Evolutionary conservation across 2,797 vertebrate species (phyloP), one percentile per base, ranked within the genome.

Genomic region (Geotria australis): DNA sequence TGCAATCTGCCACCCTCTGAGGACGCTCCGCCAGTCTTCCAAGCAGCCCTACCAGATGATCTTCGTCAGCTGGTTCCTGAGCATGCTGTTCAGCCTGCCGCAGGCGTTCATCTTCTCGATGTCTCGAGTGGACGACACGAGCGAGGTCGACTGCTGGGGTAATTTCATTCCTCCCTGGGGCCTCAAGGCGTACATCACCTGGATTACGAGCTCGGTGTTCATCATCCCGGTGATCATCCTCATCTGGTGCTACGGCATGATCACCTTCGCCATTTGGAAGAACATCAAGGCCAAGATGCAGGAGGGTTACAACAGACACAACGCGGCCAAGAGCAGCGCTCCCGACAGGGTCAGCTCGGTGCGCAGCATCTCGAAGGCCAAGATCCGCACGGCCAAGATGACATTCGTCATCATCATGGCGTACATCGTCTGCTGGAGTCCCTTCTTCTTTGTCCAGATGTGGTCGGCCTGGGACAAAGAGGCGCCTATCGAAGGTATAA

Each of bases 371-470:
- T 93, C 91, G 47, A 83, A 81, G 70, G 91, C 91, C 61, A 96
- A 98, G 72, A 91, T 96, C 66, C 78, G 80, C 63, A 95, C 91
- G 0, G 85, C 93, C 60, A 95, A 96, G 69, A 96, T 98, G 85
- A 95, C 89, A 8, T 95, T 96, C 69, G 84, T 98, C 46, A 80
- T 96, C 56, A 89, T 98, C 9, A 48, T 98, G 59, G 89, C 83
- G 24, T 98, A 96, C 65, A 71, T 95, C 46, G 72, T 88, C 58
- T 96, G 91, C 71, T 98, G 91, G 91, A 88, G 89, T 3, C 91
- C 91, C 2, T 98, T 93, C 69, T 98, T 98, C 73, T 83, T 80
- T 46, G 88, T 88, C 67, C 88, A 98, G 76, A 86, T 98, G 86
- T 98, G 91, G 91, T 85, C 83, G 1, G 91, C 80, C 15, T 98